Evolutionary conservation across 2,113 vertebrate species (phyloP), one percentile per base, ranked within the genome.

Genomic region (Colaptes auratus): DNA sequence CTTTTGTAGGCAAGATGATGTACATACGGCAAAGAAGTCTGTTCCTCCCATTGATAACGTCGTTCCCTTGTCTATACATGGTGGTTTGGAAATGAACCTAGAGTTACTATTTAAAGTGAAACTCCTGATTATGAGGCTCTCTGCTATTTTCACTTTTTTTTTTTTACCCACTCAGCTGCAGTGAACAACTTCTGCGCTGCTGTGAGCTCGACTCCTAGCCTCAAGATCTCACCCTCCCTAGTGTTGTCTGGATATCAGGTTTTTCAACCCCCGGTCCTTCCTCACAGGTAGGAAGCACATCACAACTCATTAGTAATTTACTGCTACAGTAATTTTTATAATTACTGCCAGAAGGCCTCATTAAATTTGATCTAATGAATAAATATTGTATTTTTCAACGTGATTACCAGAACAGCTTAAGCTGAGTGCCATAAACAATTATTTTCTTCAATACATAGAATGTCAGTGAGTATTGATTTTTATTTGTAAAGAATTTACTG

Each of bases 331-430:
- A 99, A 99, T 99, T 99, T 99, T 99, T 99, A 99, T 99, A 99
- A 99, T 99, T 99, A 99, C 99, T 99, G 98, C 99, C 99, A 99
- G 99, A 98, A 99, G 99, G 99, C 99, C 99, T 99, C 99, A 99
- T 99, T 99, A 99, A 99, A 99, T 99, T 99, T 99, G 99, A 99
- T 99, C 99, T 99, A 99, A 99, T 99, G 99, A 99, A 99, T 99
- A 99, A 99, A 99, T 99, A 99, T 99, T 99, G 99, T 99, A 99
- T 99, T 99, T 99, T 99, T 99, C 99, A 99, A 99, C 98, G 98
- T 99, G 99, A 99, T 99, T 99, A 99, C 98, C 98, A 99, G 99
- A 99, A 99, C 99, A 99, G 99, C 99, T 99, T 99, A 99, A 99
- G 99, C 99, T 98, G 98, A 99, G 98, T 98, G 99, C 99, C 99